These are phyloP conservation scores for Xestobium rufovillosum DNA, from an alignment of 2,888 invertebrate genomes.

Conservation along the genomic window DNA sequence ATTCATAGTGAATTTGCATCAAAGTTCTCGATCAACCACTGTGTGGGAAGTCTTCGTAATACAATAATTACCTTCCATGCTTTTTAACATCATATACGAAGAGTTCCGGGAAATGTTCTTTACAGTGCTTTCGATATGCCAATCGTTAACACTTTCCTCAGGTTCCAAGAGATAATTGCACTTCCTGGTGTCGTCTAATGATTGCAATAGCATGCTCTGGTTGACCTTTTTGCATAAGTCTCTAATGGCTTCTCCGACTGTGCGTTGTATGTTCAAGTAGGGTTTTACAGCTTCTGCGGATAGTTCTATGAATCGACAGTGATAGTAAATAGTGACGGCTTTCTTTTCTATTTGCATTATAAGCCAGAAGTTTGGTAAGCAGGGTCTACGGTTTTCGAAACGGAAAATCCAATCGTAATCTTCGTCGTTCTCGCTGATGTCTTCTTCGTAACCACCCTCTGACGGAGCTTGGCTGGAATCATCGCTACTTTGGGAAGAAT, in stretches of 20 bases:
- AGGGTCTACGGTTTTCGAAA: slow-evolving; percentile 45
- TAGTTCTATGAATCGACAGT: slow-evolving; percentile 54
- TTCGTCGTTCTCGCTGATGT: slow-evolving; percentile 54
- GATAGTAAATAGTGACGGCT: slow-evolving; percentile 58
- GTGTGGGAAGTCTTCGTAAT: no score
- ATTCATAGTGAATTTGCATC: no score
- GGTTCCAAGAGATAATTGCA: slow-evolving; percentile 62
- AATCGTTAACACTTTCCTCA: slow-evolving; percentile 42
- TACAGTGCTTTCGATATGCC: slow-evolving; percentile 29
- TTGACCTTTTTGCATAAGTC: slow-evolving; percentile 58
- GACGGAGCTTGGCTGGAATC: no score
- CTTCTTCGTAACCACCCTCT: slow-evolving; percentile 61
- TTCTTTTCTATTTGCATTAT: slow-evolving; percentile 54
- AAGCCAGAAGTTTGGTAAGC: slow-evolving; percentile 64
- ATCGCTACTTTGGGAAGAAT: slow-evolving; percentile 33
- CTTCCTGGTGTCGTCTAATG: slow-evolving; percentile 56
- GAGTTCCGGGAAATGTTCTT: slow-evolving; percentile 32
- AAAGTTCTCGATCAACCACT: no score
- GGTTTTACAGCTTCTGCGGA: slow-evolving; percentile 46
- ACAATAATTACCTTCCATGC: slow-evolving; percentile 40
- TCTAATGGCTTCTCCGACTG: slow-evolving; percentile 49
- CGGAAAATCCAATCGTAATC: slow-evolving; percentile 51
- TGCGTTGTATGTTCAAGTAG: slow-evolving; percentile 47
- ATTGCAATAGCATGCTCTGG: slow-evolving; percentile 60
- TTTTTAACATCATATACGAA: slow-evolving; percentile 35